Evolutionary conservation across 2,113 vertebrate genomes (phyloP).

Genomic region (Promerops cafer): DNA sequence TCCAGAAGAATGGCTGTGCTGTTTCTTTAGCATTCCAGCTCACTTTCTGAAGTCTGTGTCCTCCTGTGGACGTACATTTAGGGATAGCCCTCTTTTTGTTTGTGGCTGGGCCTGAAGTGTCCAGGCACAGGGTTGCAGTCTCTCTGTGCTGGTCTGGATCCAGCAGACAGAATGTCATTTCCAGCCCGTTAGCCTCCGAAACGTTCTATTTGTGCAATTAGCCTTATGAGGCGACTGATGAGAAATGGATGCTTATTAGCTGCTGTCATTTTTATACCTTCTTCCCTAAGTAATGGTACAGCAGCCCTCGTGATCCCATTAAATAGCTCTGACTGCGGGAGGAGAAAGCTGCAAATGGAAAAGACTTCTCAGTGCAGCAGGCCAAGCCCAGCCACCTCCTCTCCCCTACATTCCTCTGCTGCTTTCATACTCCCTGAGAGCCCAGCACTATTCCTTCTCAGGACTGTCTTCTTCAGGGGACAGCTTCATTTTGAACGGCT

Average conservation of each 20-base stretch:
- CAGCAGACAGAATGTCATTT: not conserved
- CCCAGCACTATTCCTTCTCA: not conserved
- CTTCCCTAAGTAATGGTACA: not conserved
- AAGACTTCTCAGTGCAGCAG: not conserved
- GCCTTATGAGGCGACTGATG: conserved; percentile 43
- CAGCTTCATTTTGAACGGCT: not conserved
- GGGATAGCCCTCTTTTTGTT: not conserved
- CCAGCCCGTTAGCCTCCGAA: not conserved
- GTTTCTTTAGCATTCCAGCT: not conserved
- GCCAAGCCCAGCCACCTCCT: not conserved
- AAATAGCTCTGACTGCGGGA: not conserved
- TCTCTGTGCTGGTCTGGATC: not conserved
- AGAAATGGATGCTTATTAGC: conserved; percentile 41
- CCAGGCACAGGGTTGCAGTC: not conserved
- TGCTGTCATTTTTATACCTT: conserved; percentile 50
- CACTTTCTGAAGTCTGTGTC: not conserved
- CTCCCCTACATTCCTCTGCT: not conserved
- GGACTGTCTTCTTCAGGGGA: not conserved
- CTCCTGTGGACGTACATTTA: not conserved
- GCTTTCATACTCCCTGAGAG: not conserved
- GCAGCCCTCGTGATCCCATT: conserved; percentile 35
- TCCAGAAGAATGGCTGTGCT: not conserved
- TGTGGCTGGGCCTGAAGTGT: not conserved
- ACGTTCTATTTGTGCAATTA: conserved; percentile 8
- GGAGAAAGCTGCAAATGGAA: not conserved